Base-by-base conservation (phyloP, 2,113 vertebrate genomes). In the Vidua macroura region DNA sequence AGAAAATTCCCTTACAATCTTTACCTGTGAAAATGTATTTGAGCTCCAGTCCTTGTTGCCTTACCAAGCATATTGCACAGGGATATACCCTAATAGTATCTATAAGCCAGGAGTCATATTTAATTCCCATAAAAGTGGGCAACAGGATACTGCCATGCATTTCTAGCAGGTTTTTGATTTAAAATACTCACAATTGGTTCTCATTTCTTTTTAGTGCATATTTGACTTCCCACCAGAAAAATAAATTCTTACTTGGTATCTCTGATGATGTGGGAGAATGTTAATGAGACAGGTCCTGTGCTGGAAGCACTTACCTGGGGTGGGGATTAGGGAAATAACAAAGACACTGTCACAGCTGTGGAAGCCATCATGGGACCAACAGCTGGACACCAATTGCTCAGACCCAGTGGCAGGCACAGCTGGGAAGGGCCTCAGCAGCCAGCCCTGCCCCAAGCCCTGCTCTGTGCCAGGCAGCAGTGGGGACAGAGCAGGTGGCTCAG, bases 341-440 rank as follows among this genome's bases (percentile, higher is more conserved):
- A 44, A n/a, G n/a, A 6, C 35, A 2, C 10, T 39, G 22, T 12
- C 1, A 3, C 39, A 56, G 7, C 31, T 1, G 2, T 19, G 41
- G 52, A 24, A 76, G 17, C 27, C 37, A 17, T 5, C 12, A 6
- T 5, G 30, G 20, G 18, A 31, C 39, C 66, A 33, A 16, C 4
- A 27, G 53, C 22, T 22, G 55, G 59, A 31, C 16, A 6, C 4
- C 28, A 31, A 13, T 7, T 39, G 11, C 66, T 56, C 58, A 44
- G 51, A 37, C 2, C 25, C 43, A 27, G 39, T 7, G 35, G n/a
- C 43, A 44, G 30, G 5, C n/a, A 19, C 55, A 64, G 23, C 8
- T n/a, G 24, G 14, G 41, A 59, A 15, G 28, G 35, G 51, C 4
- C 15, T 13, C 25, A 10, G 56, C 31, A 39, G 44, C 7, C 6